Conservation (phyloP, 2,888 invertebrate genomes). For the Nemurella pictetii region DNA sequence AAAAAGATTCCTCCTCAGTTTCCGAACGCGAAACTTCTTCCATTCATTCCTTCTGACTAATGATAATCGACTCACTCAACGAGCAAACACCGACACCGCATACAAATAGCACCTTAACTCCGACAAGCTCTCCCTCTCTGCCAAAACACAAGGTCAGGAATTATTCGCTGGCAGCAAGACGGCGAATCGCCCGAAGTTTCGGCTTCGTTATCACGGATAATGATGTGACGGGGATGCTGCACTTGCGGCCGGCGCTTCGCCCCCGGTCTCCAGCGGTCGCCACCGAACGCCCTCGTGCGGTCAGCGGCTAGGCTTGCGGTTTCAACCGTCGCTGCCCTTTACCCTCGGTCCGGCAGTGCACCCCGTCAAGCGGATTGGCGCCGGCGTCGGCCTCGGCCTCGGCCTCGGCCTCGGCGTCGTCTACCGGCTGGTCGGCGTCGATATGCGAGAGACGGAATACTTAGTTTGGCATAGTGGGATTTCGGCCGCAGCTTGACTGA, state of each 20-base stretch:
- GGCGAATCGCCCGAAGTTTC: background rate
- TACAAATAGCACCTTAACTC: background rate
- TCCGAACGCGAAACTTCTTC: background rate
- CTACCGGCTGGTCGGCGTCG: background rate
- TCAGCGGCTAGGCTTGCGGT: background rate
- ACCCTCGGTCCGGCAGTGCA: background rate
- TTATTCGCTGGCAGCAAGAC: background rate
- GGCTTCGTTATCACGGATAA: background rate
- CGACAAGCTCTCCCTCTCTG: background rate
- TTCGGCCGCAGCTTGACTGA: background rate
- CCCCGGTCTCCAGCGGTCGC: background rate
- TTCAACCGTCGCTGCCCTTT: background rate
- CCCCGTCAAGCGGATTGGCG: background rate
- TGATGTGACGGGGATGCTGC: background rate
- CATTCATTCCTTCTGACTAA: background rate
- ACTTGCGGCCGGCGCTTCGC: background rate
- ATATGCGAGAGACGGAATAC: background rate
- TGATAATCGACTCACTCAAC: background rate
- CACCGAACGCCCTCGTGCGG: background rate
- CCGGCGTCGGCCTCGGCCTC: background rate
- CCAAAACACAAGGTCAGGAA: background rate
- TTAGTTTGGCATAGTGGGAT: background rate
- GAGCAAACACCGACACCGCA: background rate
- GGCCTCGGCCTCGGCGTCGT: too few species aligned
- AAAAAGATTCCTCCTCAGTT: background rate